These are phyloP conservation scores for Drosophila tristis DNA, from an alignment of 1,140 invertebrate species.

Conservation along the genomic window DNA sequence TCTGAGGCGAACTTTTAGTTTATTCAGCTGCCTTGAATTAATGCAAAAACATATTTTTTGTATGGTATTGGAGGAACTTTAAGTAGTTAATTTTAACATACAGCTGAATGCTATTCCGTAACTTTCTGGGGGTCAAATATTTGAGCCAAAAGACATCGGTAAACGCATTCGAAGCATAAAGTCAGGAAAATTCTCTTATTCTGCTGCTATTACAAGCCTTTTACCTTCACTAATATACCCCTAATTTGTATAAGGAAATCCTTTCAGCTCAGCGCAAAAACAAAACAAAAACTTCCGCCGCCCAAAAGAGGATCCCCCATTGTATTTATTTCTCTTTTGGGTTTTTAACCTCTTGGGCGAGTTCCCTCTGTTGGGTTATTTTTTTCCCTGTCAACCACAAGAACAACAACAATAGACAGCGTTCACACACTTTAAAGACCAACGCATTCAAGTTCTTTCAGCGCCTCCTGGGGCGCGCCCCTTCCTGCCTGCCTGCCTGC, in stretches of 20 bases:
- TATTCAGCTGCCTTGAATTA: too few species aligned
- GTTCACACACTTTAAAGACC: conserved; percentile 24
- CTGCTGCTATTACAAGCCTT: background rate
- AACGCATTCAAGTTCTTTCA: conserved; percentile 16
- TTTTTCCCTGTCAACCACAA: too few species aligned
- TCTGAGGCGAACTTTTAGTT: too few species aligned
- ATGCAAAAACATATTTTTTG: background rate
- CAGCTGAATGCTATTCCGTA: too few species aligned
- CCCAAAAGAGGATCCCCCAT: conserved; percentile 31
- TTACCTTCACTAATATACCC: conserved; percentile 8
- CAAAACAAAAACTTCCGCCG: conserved; percentile 29
- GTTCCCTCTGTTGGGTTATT: too few species aligned
- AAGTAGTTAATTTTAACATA: background rate
- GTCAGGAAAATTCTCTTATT: background rate
- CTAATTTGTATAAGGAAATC: background rate
- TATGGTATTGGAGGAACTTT: background rate
- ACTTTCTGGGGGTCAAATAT: too few species aligned
- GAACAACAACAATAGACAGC: too few species aligned
- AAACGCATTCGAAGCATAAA: too few species aligned
- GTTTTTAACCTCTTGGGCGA: too few species aligned
- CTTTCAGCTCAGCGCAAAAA: conserved; percentile 25
- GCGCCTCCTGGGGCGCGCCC: background rate
- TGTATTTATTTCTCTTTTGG: conserved; percentile 45
- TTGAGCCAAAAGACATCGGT: too few species aligned
- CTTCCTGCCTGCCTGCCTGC: background rate